Percentiles rank a stretch among this genome's conserved stretches.
Conservation (phyloP, 2,113 vertebrate genomes). For the Narcine bancroftii region DNA sequence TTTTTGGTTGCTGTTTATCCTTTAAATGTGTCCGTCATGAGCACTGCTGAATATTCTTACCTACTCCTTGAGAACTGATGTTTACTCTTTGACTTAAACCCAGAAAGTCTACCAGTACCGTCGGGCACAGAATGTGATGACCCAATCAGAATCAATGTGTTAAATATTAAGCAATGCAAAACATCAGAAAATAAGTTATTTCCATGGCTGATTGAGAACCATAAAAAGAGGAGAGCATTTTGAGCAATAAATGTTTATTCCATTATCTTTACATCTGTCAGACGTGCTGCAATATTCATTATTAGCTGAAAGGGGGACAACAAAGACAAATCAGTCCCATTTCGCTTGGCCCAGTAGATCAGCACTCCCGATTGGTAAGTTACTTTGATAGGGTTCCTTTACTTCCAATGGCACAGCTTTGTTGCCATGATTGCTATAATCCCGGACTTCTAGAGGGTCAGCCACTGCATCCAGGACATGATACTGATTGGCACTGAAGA, state of each 20-base stretch:
- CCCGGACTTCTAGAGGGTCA: background rate
- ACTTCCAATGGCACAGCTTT: background rate
- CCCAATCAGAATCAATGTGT: no score
- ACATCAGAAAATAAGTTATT: no score
- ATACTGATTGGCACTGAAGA: background rate
- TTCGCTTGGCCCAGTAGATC: background rate
- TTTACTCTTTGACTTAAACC: no score
- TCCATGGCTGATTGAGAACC: background rate
- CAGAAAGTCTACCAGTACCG: no score
- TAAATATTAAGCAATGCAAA: no score
- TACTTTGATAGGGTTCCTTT: background rate
- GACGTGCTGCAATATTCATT: background rate
- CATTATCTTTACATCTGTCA: background rate
- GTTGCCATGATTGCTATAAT: background rate
- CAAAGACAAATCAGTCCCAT: background rate
- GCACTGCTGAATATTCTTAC: background rate
- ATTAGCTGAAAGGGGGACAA: background rate
- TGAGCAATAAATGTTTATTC: constrained; percentile 18
- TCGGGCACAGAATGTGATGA: no score
- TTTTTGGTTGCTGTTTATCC: background rate
- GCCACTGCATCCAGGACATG: background rate
- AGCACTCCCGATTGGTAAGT: background rate
- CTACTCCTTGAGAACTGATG: background rate
- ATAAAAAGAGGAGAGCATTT: background rate
- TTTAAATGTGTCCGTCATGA: background rate